Evolutionary conservation across 2,888 invertebrate genomes (phyloP).

Genomic region (Dynastes grantii): DNA sequence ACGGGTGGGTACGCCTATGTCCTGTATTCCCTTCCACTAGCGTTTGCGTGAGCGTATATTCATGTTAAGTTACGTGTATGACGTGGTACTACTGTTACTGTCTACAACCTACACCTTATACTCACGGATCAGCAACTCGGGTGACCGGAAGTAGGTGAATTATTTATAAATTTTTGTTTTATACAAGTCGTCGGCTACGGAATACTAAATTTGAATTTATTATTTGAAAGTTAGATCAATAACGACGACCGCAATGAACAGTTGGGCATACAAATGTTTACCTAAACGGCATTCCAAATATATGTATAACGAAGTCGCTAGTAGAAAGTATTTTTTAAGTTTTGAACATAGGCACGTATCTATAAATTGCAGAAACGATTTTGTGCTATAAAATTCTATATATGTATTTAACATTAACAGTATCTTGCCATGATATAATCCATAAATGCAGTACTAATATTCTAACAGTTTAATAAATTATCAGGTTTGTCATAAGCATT

Average conservation of each 20-base stretch:
- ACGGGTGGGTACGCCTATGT: constrained; percentile 39
- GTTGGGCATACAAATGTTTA: constrained; percentile 32
- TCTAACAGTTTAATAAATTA: too few species aligned
- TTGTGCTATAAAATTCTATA: too few species aligned
- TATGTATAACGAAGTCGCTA: not conserved
- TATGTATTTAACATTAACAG: too few species aligned
- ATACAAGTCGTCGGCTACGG: constrained; percentile 42
- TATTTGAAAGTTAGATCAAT: constrained; percentile 46
- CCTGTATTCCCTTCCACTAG: constrained; percentile 28
- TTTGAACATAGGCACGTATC: too few species aligned
- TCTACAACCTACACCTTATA: constrained; percentile 37
- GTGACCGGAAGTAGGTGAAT: constrained; percentile 50
- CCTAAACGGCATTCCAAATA: not conserved
- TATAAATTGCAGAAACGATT: too few species aligned
- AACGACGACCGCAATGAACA: constrained; percentile 22
- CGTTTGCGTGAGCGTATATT: constrained; percentile 35
- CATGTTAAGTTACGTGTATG: constrained; percentile 32
- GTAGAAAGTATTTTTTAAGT: not conserved
- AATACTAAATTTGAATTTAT: constrained; percentile 44
- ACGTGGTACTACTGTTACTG: constrained; percentile 38
- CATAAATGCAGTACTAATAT: too few species aligned
- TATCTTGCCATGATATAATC: too few species aligned
- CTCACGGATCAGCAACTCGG: constrained; percentile 41
- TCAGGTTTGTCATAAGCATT: too few species aligned
- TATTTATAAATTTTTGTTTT: constrained; percentile 50